Conservation (phyloP, 2,888 invertebrate species). For the Eupithecia pulchellata region DNA sequence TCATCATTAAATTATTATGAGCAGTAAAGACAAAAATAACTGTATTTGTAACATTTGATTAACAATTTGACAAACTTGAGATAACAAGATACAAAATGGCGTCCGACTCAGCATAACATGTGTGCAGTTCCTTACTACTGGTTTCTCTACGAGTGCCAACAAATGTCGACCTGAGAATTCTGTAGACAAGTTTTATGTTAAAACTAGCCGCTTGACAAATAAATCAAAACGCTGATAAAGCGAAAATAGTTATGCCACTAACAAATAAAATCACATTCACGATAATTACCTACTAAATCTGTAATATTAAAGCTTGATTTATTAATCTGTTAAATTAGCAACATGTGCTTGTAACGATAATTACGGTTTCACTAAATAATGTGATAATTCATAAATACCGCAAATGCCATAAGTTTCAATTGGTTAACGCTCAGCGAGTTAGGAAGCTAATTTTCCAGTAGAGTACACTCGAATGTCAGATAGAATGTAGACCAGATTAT, state of each 20-base stretch:
- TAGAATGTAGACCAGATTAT: not conserved
- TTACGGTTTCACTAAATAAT: constrained; percentile 17
- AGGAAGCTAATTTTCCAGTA: not conserved
- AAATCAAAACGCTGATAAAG: no score
- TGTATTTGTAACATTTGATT: no score
- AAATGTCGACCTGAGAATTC: constrained; percentile 58
- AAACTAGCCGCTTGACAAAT: no score
- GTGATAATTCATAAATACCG: constrained; percentile 16
- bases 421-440: constrained; percentile 3
- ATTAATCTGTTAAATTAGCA: not conserved
- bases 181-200: constrained; percentile 17
- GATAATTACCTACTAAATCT: not conserved
- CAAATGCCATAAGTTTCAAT: constrained; percentile 11
- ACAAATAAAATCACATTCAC: not conserved
- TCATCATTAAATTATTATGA: not conserved
- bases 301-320: not conserved
- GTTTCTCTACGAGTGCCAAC: constrained; percentile 55
- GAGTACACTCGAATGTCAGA: not conserved
- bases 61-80: no score
- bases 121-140: constrained; percentile 85
- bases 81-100: no score
- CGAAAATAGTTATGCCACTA: no score
- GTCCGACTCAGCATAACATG: no score
- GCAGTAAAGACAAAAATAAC: no score
- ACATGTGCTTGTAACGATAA: constrained; percentile 24